Conservation (phyloP, 2,113 vertebrate genomes). For the Apus apus region DNA sequence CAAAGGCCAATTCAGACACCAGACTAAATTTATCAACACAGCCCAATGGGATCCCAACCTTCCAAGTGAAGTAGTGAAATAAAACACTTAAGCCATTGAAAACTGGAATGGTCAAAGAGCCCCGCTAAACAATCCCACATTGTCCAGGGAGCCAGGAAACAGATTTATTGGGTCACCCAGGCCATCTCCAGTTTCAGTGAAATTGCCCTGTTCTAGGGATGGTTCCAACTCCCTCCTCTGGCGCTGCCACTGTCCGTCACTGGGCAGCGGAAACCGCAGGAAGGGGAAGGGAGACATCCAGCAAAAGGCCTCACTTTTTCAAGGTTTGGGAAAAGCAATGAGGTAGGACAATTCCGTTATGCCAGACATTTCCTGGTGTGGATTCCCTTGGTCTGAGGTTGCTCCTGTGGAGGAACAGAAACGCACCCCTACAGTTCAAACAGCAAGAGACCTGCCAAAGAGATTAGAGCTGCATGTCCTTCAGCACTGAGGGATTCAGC, state of each 20-base stretch:
- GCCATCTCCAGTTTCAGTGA: conserved; percentile 44
- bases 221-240: conserved; percentile 24
- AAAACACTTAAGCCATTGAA: conserved; percentile 57
- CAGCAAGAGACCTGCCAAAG: not conserved
- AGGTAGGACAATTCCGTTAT: rapidly evolving
- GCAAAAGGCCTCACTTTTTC: not conserved
- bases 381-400: not conserved
- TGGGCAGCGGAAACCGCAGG: not conserved
- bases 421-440: not conserved
- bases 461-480: not conserved
- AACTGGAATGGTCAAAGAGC: conserved; percentile 37
- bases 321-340: not conserved
- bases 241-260: not conserved
- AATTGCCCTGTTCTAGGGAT: conserved; percentile 20
- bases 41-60: conserved; percentile 27
- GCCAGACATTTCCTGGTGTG: not conserved
- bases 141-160: conserved; percentile 49
- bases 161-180: conserved; percentile 51
- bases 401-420: not conserved
- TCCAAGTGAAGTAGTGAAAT: conserved; percentile 38
- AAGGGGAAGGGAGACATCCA: not conserved
- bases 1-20: not conserved
- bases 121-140: not conserved
- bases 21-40: not conserved
- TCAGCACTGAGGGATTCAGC: not conserved